Percentiles rank a stretch among this genome's conserved stretches.
Conservation (phyloP, 2,888 invertebrate species). For the Heliconius hortense region DNA sequence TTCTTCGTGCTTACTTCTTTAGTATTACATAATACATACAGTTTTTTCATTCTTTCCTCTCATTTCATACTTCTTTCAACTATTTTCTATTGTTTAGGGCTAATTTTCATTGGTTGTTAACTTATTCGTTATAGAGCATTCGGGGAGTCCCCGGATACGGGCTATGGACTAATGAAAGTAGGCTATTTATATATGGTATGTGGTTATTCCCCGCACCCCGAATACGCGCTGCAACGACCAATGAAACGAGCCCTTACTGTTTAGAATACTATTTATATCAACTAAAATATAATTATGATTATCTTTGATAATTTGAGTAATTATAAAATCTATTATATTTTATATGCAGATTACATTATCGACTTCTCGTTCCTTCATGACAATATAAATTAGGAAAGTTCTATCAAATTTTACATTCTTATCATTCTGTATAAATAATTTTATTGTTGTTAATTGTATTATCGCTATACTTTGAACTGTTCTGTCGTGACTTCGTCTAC, state of each 20-base stretch:
- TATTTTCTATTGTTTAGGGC: slow-evolving; percentile 17
- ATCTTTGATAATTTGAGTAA: slow-evolving; percentile 31
- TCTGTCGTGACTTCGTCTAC: slow-evolving; percentile 53
- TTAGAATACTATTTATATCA: slow-evolving; percentile 23
- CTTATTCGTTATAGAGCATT: no score
- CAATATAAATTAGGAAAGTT: slow-evolving; percentile 49
- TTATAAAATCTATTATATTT: slow-evolving; percentile 35
- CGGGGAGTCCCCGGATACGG: no score
- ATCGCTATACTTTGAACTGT: slow-evolving; percentile 39
- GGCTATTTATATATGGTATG: no score
- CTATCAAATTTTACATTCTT: slow-evolving; percentile 41
- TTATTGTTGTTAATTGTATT: slow-evolving; percentile 31
- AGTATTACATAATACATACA: slow-evolving; percentile 26
- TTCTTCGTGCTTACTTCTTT: slow-evolving; percentile 62
- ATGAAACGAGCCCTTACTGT: slow-evolving; percentile 3
- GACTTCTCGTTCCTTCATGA: slow-evolving; percentile 75
- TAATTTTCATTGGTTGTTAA: no score
- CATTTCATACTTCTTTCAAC: slow-evolving; percentile 32
- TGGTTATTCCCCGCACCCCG: no score
- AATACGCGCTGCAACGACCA: no score
- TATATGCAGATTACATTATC: slow-evolving; percentile 51
- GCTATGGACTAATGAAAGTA: no score
- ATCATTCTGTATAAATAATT: slow-evolving; percentile 37
- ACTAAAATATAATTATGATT: slow-evolving; percentile 13
- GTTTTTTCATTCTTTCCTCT: slow-evolving; percentile 30